These are phyloP conservation scores for Troides aeacus DNA, from an alignment of 2,888 invertebrate species.

Conservation along the genomic window DNA sequence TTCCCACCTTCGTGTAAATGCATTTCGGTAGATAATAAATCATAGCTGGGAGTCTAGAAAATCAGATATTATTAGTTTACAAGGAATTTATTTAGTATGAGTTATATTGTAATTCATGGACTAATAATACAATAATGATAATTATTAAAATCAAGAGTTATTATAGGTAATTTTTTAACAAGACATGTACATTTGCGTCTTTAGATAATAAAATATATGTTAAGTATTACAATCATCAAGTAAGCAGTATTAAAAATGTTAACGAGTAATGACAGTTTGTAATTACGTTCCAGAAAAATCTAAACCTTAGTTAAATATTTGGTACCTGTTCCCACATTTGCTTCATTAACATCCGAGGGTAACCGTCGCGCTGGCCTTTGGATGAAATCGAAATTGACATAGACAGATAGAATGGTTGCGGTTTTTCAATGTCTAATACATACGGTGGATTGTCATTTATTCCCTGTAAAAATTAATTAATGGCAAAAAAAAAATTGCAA, in stretches of 20 bases:
- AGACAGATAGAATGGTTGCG: conserved; percentile 61
- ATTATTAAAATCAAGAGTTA: too few species aligned
- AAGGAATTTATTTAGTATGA: too few species aligned
- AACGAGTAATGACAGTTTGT: too few species aligned
- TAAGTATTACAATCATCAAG: too few species aligned
- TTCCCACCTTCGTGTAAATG: conserved; percentile 13
- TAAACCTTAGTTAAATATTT: not conserved
- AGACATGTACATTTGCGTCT: too few species aligned
- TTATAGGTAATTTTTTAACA: too few species aligned
- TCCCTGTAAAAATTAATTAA: conserved; percentile 45
- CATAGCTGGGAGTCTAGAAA: conserved; percentile 27
- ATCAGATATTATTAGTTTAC: not conserved
- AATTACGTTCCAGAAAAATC: not conserved
- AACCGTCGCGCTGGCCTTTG: conserved; percentile 70
- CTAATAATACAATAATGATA: too few species aligned
- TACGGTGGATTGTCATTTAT: conserved; percentile 70
- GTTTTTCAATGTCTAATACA: conserved; percentile 61
- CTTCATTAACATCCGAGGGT: conserved; percentile 59
- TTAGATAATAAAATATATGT: too few species aligned
- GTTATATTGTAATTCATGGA: too few species aligned
- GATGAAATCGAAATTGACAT: conserved; percentile 65
- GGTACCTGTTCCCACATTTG: conserved; percentile 72
- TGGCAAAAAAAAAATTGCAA: too few species aligned
- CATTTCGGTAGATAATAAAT: conserved; percentile 26
- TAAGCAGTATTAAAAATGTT: too few species aligned